phyloP scores from a whole-genome alignment of 1,140 invertebrate species.

The Acyrthosiphon pisum region DNA sequence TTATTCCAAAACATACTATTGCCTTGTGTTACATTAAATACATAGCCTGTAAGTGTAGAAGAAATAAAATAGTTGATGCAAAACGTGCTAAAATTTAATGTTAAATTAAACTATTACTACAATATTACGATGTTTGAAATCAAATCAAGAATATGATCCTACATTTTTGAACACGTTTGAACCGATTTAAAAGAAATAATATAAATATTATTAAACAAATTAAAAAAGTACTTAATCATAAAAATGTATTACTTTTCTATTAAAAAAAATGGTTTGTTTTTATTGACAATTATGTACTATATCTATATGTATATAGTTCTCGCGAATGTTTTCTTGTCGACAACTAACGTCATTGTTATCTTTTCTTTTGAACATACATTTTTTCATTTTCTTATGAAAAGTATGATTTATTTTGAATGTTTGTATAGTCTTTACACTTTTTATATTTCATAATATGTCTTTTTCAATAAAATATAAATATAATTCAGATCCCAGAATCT shows the following conservation, averaged over 20 bases:
- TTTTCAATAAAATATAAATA: background rate
- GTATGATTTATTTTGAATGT: background rate
- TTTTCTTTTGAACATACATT: background rate
- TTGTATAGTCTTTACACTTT: background rate
- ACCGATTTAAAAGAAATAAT: background rate
- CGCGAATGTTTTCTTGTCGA: background rate
- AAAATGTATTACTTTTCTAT: background rate
- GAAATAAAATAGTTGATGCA: background rate
- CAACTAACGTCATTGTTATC: background rate
- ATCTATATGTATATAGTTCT: background rate
- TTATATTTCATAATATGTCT: background rate
- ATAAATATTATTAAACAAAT: background rate
- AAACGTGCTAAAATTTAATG: background rate
- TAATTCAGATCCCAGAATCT: no score
- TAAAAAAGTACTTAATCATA: background rate
- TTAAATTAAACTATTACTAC: no score
- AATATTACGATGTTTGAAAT: no score
- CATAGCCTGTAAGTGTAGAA: background rate
- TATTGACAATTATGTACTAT: background rate
- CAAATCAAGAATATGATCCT: background rate
- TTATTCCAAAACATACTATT: background rate
- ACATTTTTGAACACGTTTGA: background rate
- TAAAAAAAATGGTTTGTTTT: background rate
- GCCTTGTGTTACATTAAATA: no score
- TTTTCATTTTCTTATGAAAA: background rate